Conservation (phyloP, 2,888 invertebrate genomes). For the Acrobasis consociella region DNA sequence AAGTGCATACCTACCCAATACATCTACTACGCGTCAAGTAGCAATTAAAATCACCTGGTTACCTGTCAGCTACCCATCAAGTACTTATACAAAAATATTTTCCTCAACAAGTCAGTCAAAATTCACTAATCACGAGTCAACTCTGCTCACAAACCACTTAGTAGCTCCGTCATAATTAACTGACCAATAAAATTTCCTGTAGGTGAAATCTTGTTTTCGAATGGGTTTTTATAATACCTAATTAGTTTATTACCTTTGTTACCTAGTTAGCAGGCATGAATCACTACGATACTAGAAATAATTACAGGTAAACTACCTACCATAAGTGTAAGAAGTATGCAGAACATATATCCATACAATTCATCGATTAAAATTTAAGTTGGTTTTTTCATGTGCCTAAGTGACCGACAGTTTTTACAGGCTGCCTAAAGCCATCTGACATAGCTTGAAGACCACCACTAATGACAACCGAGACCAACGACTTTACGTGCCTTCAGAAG, state of each 20-base stretch:
- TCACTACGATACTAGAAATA: neutral
- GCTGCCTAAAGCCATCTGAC: no score
- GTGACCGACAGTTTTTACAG: no score
- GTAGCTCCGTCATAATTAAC: constrained; percentile 10
- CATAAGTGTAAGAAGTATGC: no score
- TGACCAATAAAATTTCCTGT: constrained; percentile 10
- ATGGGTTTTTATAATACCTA: neutral
- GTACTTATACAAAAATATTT: neutral
- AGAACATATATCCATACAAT: no score
- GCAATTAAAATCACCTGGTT: neutral
- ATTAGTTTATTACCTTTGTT: neutral
- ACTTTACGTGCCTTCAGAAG: no score
- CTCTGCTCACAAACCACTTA: neutral
- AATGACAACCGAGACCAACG: no score
- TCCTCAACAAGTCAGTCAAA: neutral
- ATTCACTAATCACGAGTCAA: neutral
- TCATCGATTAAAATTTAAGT: no score
- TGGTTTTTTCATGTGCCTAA: no score
- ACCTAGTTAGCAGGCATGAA: neutral
- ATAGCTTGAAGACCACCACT: no score
- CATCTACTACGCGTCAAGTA: no score
- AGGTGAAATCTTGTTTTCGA: neutral
- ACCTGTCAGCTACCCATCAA: neutral
- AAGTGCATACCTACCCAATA: no score
- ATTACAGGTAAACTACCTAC: neutral